Evolutionary conservation across 2,113 vertebrate genomes (phyloP).

Genomic region (Pristiophorus japonicus): DNA sequence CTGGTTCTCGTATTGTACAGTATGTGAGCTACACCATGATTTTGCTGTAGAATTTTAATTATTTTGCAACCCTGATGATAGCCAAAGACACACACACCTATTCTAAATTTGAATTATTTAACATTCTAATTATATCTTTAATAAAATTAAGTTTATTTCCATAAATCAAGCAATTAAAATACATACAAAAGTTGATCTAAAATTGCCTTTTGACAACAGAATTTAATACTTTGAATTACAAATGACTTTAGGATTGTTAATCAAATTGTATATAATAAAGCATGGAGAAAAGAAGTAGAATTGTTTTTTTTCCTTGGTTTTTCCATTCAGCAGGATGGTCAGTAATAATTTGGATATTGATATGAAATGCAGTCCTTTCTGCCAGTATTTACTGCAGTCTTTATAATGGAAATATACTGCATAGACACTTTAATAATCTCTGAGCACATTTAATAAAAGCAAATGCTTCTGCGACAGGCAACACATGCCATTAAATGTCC

Average conservation of each 20-base stretch:
- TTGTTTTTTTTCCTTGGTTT: neutral
- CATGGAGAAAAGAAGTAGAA: neutral
- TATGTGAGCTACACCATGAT: neutral
- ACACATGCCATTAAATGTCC: neutral
- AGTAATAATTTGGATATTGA: neutral
- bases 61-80: neutral
- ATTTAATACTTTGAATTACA: slow-evolving; percentile 11
- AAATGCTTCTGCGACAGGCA: neutral
- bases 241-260: neutral
- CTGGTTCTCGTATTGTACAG: neutral
- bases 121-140: neutral
- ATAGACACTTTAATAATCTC: neutral
- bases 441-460: slow-evolving; percentile 17
- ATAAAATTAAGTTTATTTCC: neutral
- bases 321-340: neutral
- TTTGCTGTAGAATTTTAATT: neutral
- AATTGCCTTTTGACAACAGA: neutral
- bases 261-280: neutral
- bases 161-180: neutral
- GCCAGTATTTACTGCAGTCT: neutral
- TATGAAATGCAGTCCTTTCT: neutral
- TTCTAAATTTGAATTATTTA: slow-evolving; percentile 16
- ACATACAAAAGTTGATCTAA: neutral
- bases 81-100: neutral
- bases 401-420: neutral